These are phyloP conservation scores for Caenorhabditis parvicauda DNA, from an alignment of 2,888 invertebrate genomes.

Conservation along the genomic window DNA sequence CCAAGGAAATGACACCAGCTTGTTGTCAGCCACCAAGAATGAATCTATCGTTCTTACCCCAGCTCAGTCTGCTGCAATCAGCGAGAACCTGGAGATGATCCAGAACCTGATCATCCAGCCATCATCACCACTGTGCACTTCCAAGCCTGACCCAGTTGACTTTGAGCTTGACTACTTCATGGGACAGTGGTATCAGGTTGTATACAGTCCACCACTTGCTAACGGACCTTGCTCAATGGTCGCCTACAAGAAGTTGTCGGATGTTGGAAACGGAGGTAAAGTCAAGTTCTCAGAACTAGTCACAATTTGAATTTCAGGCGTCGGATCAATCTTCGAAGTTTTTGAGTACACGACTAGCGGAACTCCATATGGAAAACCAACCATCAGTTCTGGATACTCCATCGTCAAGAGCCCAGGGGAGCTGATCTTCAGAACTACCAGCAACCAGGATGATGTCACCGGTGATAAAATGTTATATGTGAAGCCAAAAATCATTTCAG, in stretches of 20 bases:
- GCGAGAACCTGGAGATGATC: constrained; percentile 61
- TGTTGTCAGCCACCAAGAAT: constrained; percentile 19
- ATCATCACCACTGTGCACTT: constrained; percentile 59
- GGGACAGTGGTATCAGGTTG: constrained; percentile 61
- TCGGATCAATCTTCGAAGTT: constrained; percentile 59
- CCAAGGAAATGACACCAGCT: no score
- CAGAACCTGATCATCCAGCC: constrained; percentile 62
- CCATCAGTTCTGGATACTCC: constrained; percentile 62
- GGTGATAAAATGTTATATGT: constrained; percentile 27
- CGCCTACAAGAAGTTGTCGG: constrained; percentile 61
- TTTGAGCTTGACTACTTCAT: constrained; percentile 59
- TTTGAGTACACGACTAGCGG: constrained; percentile 63
- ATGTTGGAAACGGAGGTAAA: constrained; percentile 51
- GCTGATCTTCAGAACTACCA: constrained; percentile 61
- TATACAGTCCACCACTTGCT: constrained; percentile 61
- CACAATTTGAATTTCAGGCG: constrained; percentile 3
- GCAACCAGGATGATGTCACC: constrained; percentile 60
- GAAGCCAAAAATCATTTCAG: constrained; percentile 25
- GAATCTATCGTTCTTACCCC: constrained; percentile 40
- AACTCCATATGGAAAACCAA: constrained; percentile 61
- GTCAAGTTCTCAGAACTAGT: background rate
- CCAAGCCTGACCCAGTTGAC: constrained; percentile 60
- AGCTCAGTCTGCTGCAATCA: constrained; percentile 58
- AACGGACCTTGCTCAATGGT: constrained; percentile 62
- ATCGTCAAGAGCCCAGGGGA: constrained; percentile 61